phyloP scores from a whole-genome alignment of 2,113 vertebrate species.

The Xiphias gladius region DNA sequence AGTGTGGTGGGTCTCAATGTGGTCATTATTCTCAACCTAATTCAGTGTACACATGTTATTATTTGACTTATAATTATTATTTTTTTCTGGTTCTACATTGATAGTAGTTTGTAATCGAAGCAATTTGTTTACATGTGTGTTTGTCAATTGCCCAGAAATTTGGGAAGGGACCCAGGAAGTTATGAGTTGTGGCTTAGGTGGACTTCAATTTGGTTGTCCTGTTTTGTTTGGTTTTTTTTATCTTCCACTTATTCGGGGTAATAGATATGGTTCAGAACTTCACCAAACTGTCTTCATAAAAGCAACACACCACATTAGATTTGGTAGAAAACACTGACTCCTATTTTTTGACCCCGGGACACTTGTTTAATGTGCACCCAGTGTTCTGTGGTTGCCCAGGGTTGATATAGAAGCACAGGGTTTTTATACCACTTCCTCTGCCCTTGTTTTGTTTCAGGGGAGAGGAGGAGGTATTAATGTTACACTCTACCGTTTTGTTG shows the following conservation, averaged over 20 bases:
- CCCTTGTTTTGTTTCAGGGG: constrained; percentile 2
- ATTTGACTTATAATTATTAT: background rate
- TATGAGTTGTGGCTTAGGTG: too few relatives aligned
- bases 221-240: background rate
- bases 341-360: constrained; percentile 13
- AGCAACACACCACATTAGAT: background rate
- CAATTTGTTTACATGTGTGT: background rate
- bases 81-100: background rate
- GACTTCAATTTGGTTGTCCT: background rate
- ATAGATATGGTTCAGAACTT: background rate
- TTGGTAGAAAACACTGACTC: background rate
- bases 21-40: background rate
- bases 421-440: background rate
- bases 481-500: constrained; percentile 27
- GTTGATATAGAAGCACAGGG: background rate
- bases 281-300: background rate
- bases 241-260: background rate
- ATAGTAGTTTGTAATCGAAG: background rate
- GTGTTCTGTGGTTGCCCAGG: constrained; percentile 1
- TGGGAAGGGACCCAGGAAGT: too few relatives aligned
- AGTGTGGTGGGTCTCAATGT: background rate
- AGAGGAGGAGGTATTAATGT: background rate
- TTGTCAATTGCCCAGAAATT: background rate
- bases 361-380: constrained; percentile 24
- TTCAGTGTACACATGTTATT: too few relatives aligned